Base-by-base conservation (phyloP, 2,888 invertebrate species). In the Acronicta leporina region DNA sequence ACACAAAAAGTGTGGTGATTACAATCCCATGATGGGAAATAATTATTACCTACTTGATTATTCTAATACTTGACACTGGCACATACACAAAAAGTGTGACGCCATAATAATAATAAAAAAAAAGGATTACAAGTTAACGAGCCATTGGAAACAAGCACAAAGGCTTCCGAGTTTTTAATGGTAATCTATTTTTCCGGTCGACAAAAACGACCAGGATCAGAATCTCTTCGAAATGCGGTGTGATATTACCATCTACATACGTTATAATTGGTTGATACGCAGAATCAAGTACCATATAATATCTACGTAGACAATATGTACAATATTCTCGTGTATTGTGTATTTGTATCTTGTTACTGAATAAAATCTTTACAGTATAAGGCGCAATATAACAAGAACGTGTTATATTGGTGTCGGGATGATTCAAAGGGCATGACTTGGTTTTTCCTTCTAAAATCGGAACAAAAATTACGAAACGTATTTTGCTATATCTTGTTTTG, bases 281-380 rank as follows among this genome's bases (percentile, higher is more conserved):
- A 51, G 33, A 53, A 56, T 16, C 59, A 57, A 58, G 64, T 63
- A 42, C 11, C 40, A 62, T 13, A 1, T n/a, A 20, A 43, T 40
- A 63, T 51, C 33, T 38, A 48, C n/a, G n/a, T 15, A 54, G 57
- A 47, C 30, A 48, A 58, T 53, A 27, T 49, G 47, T 33, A 56
- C 33, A 58, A 55, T 47, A 35, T 57, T 65, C 40, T 14, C 27
- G 43, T 46, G 33, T 63, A 70, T 69, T 72, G 65, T 49, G 63
- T 77, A 75, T 77, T 68, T 68, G 43, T 52, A 43, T 52, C 50
- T 55, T 68, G 77, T 61, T 57, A 57, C 56, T 15, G 16, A 70
- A 75, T 63, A 73, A 65, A 68, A 67, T 63, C 45, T 25, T 58
- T 63, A 60, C 53, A 45, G 54, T 44, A 55, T 20, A 27, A 16